A percentile compares a stretch with the other conserved stretches of the same genome.
Evolutionary conservation across 1,140 invertebrate genomes (phyloP).

Genomic region (Calephelis nemesis): DNA sequence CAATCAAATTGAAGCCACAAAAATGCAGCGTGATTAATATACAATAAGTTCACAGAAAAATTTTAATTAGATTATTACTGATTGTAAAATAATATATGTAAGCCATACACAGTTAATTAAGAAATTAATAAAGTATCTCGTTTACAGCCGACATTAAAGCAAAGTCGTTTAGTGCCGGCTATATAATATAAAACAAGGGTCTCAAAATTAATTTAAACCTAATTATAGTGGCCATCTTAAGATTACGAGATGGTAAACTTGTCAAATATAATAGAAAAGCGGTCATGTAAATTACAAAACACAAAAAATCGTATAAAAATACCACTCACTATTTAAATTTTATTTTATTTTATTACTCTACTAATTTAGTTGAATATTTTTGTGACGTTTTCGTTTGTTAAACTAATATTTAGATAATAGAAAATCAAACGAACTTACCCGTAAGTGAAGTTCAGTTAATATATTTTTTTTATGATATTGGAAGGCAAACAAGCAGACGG

Average conservation of each 20-base stretch:
- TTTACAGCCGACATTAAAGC: background rate
- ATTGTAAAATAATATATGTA: background rate
- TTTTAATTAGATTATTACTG: background rate
- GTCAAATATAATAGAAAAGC: background rate
- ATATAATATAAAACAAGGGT: background rate
- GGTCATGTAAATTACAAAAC: background rate
- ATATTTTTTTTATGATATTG: no score
- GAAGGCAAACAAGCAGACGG: no score
- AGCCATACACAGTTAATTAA: conserved; percentile 1
- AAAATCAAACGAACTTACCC: no score
- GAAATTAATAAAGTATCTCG: background rate
- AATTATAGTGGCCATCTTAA: background rate
- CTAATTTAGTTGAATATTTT: no score
- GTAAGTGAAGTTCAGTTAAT: no score
- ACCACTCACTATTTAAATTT: no score
- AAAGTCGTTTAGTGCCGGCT: conserved; percentile 2
- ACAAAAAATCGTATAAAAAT: no score
- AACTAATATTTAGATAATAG: no score
- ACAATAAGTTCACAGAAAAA: background rate
- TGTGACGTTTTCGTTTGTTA: no score
- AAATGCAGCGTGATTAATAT: background rate
- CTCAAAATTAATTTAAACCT: background rate
- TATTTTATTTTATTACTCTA: no score
- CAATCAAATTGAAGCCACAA: conserved; percentile 27
- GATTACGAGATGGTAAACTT: background rate